Base-by-base conservation (phyloP, 2,113 vertebrate genomes). In the Polyodon spathula region DNA sequence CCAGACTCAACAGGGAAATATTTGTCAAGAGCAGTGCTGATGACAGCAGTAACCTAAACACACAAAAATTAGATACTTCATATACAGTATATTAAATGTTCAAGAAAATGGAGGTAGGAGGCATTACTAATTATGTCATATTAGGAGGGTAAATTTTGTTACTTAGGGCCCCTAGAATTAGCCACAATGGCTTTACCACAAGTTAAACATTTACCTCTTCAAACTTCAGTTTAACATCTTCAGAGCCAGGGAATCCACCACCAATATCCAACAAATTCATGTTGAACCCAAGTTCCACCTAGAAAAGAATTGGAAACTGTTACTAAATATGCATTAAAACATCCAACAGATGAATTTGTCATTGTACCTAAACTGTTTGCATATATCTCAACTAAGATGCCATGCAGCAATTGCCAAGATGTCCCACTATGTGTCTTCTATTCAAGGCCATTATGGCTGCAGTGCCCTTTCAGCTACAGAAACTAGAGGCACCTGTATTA, bases 181-280 rank as follows among this genome's bases (percentile, higher is more conserved):
- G 3, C 27, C 27, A 27, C 27, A 3, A 27, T 3, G 4, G 55
- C 17, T 16, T 11, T 9, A 11, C 8, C 2, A 2, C 37, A 5
- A 55, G 4, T n/a, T 48, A 27, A 51, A 6, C 17, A 4, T 27
- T 66, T 81, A 97, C 94, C 92, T 99, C 95, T 78, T 99, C 95
- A 81, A 97, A 98, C 71, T 96, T 97, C 44, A 99, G 89, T 62
- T 92, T 95, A 7, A 78, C 69, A 52, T 97, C 90, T 40, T 99
- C 96, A 9, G 93, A 95, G n/a, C 96, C 96, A 70, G 96, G 96
- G 58, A 97, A 99, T 40, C 96, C 96, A 59, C 95, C 95, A 6
- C 95, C 96, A 16, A 99, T 97, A 68, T 99, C 96, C 71, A 98
- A 83, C 27, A 99, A 84, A 59, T 88, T 76, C 95, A 99, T 99